Conservation (phyloP, 1,140 invertebrate species). For the Lucilia cuprina region DNA sequence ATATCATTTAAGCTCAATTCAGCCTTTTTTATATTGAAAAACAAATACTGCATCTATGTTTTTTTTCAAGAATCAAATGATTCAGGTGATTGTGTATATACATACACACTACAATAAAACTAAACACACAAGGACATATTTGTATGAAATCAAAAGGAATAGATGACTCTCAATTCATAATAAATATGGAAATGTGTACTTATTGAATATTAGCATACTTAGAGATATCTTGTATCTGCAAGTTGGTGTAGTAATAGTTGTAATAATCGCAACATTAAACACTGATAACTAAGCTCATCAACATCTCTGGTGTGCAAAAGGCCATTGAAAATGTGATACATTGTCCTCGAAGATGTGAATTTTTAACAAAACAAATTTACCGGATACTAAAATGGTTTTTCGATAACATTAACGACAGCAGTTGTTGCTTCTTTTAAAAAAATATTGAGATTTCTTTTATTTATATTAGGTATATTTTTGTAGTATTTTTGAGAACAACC, state of each 20-base stretch:
- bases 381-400: slow-evolving; percentile 56
- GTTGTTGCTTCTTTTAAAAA: slow-evolving; percentile 4
- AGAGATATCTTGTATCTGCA: not conserved
- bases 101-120: too few relatives aligned
- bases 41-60: too few relatives aligned
- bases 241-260: not conserved
- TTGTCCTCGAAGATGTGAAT: not conserved
- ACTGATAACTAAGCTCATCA: slow-evolving; percentile 28
- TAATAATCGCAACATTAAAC: slow-evolving; percentile 17
- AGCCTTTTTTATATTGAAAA: too few relatives aligned
- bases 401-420: slow-evolving; percentile 44
- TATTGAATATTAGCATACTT: slow-evolving; percentile 12
- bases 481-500: not conserved
- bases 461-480: not conserved
- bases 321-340: not conserved
- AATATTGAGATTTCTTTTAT: not conserved
- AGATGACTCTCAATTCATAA: too few relatives aligned
- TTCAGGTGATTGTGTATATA: too few relatives aligned
- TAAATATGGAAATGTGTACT: not conserved
- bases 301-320: not conserved
- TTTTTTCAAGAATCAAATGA: too few relatives aligned
- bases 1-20: too few relatives aligned
- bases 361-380: slow-evolving; percentile 35
- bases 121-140: too few relatives aligned
- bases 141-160: too few relatives aligned